Conservation (phyloP, 2,888 invertebrate genomes). For the Heliconius cydno region DNA sequence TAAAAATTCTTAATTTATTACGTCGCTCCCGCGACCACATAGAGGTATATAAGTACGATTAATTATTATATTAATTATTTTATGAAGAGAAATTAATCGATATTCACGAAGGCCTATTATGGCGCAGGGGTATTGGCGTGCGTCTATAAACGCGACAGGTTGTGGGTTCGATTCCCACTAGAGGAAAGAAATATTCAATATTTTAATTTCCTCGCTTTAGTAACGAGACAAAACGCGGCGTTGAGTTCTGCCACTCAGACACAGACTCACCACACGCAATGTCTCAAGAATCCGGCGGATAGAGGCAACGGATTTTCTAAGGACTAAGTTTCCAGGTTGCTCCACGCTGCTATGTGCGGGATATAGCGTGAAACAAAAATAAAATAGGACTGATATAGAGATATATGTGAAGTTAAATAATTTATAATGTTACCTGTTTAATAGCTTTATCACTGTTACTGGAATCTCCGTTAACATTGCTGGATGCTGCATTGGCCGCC, state of each 20-base stretch:
- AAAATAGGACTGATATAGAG: no score
- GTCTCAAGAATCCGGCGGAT: neutral
- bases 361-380: neutral
- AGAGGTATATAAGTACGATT: no score
- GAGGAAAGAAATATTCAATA: no score
- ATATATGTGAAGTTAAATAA: neutral
- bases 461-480: conserved; percentile 62
- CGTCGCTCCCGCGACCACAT: no score
- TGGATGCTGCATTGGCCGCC: conserved; percentile 64
- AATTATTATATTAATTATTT: no score
- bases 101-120: no score
- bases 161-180: no score
- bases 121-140: no score
- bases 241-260: neutral
- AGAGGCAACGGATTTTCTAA: neutral
- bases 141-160: no score
- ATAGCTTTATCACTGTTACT: conserved; percentile 56
- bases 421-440: conserved; percentile 60
- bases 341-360: neutral
- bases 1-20: no score
- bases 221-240: neutral
- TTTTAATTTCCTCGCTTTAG: no score
- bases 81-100: no score
- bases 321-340: neutral
- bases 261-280: neutral